Evolutionary conservation across 2,888 invertebrate genomes (phyloP).

Genomic region (Himalopsyche tibetana): DNA sequence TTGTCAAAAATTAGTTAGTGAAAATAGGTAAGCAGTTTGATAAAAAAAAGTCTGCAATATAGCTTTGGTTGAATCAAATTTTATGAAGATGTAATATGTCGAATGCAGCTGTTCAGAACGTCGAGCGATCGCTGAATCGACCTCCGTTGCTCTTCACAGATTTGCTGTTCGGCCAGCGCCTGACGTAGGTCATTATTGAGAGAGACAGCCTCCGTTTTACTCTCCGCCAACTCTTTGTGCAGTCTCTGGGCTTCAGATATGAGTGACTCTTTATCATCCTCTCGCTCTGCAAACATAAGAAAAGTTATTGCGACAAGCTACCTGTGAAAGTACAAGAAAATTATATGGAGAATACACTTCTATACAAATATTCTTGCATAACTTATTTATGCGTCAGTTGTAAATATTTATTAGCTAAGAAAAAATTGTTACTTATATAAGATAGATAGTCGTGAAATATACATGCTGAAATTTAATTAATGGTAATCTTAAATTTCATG

Average conservation of each 20-base stretch:
- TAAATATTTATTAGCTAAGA: no score
- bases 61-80: background rate
- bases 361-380: no score
- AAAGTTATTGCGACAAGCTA: background rate
- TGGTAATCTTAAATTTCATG: no score
- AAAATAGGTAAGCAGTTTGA: no score
- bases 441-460: no score
- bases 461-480: no score
- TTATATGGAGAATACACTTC: no score
- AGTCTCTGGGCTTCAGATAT: slow-evolving; percentile 74
- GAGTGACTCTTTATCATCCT: slow-evolving; percentile 73
- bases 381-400: no score
- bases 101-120: slow-evolving; percentile 68
- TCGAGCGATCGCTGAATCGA: slow-evolving; percentile 69
- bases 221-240: slow-evolving; percentile 74
- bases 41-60: no score
- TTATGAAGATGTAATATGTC: slow-evolving; percentile 3
- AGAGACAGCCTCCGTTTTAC: slow-evolving; percentile 73
- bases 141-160: slow-evolving; percentile 64
- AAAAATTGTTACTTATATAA: no score
- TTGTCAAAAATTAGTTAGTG: no score
- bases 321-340: no score
- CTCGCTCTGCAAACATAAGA: slow-evolving; percentile 73
- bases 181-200: slow-evolving; percentile 72
- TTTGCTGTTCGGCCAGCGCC: slow-evolving; percentile 70